A percentile compares a stretch with the other conserved stretches of the same genome.
These are phyloP conservation scores for Aphis craccivora DNA, from an alignment of 1,140 invertebrate species.

Conservation along the genomic window DNA sequence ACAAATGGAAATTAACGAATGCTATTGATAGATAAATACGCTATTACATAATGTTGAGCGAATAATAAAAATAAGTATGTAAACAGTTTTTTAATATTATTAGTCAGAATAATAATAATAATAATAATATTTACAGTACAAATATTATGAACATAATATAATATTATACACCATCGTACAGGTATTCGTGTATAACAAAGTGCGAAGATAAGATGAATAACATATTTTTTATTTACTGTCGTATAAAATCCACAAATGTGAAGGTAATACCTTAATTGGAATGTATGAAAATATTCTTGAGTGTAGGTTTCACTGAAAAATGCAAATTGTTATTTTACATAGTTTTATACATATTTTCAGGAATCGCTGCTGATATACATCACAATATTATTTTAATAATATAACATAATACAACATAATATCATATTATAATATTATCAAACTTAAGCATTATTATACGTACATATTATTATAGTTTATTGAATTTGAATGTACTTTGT, in stretches of 20 bases:
- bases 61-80: not conserved
- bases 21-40: not conserved
- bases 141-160: not conserved
- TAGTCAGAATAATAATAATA: not conserved
- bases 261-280: not conserved
- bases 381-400: not conserved
- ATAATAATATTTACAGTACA: not conserved
- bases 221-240: not conserved
- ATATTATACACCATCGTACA: not conserved
- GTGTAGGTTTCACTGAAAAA: not conserved
- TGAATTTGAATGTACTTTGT: not conserved
- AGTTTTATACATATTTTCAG: not conserved
- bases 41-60: not conserved
- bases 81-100: not conserved
- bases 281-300: not conserved
- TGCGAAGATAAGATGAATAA: not conserved
- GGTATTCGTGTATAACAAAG: not conserved
- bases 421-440: not conserved
- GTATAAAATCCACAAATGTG: not conserved
- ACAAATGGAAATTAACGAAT: not conserved
- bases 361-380: not conserved
- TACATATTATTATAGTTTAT: not conserved
- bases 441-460: not conserved
- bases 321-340: not conserved
- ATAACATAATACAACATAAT: not conserved